Evolutionary conservation across 2,888 invertebrate genomes (phyloP).

Genomic region (Spisula subtruncata): DNA sequence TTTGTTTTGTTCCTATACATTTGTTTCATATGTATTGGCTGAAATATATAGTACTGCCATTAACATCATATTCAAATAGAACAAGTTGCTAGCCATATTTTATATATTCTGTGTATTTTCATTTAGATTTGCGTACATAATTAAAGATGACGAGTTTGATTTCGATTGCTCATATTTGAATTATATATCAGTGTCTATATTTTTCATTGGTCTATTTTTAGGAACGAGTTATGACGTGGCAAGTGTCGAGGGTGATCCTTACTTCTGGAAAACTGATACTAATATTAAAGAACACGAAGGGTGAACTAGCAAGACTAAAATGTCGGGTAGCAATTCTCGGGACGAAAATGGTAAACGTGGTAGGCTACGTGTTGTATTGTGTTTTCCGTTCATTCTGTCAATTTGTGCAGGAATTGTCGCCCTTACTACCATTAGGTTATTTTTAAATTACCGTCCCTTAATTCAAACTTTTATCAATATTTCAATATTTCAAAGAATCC

Average conservation of each 20-base stretch:
- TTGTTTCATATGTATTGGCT: too few species aligned
- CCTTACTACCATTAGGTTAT: neutral
- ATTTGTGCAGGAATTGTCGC: neutral
- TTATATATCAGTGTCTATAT: neutral
- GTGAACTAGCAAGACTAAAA: conserved; percentile 72
- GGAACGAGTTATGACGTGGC: conserved; percentile 28
- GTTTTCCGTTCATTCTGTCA: conserved; percentile 49
- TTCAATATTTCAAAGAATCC: too few species aligned
- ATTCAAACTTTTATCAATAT: neutral
- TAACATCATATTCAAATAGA: too few species aligned
- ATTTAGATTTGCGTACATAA: too few species aligned
- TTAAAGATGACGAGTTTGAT: too few species aligned
- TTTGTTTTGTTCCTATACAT: too few species aligned
- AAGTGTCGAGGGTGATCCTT: conserved; percentile 54
- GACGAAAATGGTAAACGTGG: conserved; percentile 77
- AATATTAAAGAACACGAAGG: conserved; percentile 72
- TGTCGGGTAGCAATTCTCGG: conserved; percentile 74
- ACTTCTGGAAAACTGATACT: conserved; percentile 68
- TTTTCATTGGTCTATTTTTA: neutral
- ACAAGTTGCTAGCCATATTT: too few species aligned
- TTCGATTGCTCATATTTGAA: too few species aligned
- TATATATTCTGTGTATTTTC: too few species aligned
- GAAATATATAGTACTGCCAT: too few species aligned
- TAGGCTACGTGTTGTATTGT: conserved; percentile 74
- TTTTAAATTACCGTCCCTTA: too few species aligned